Percentiles rank a stretch among this genome's conserved stretches.
These are phyloP conservation scores for Thamnophis sirtalis DNA, from an alignment of 2,113 vertebrate genomes.

Conservation along the genomic window DNA sequence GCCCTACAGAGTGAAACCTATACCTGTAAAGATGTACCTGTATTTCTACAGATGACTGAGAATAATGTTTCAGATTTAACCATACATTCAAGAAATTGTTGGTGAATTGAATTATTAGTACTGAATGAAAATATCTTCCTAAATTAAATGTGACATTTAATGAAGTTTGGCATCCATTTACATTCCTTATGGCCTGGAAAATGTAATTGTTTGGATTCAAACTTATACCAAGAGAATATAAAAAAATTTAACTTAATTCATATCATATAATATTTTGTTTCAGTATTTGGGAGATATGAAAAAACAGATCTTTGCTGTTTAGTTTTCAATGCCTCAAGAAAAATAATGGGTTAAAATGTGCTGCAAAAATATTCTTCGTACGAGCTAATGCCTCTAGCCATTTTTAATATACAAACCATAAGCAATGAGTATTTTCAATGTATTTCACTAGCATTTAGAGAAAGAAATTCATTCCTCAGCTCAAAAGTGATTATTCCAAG, in stretches of 20 bases:
- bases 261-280: background rate
- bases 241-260: background rate
- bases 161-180: background rate
- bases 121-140: background rate
- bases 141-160: background rate
- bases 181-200: background rate
- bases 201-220: background rate
- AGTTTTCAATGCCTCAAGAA: background rate
- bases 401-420: background rate
- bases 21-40: background rate
- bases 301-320: background rate
- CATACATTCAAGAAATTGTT: background rate
- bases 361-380: background rate
- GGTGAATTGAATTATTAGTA: background rate
- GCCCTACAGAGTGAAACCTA: background rate
- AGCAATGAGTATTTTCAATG: conserved; percentile 4
- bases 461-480: conserved; percentile 1
- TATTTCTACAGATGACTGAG: background rate
- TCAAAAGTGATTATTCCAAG: conserved; percentile 6
- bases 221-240: background rate
- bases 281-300: background rate
- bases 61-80: background rate
- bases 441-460: background rate
- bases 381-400: background rate
- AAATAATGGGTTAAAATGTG: background rate